Evolutionary conservation across 2,888 invertebrate genomes (phyloP).

Genomic region (Drosophila antonietae): DNA sequence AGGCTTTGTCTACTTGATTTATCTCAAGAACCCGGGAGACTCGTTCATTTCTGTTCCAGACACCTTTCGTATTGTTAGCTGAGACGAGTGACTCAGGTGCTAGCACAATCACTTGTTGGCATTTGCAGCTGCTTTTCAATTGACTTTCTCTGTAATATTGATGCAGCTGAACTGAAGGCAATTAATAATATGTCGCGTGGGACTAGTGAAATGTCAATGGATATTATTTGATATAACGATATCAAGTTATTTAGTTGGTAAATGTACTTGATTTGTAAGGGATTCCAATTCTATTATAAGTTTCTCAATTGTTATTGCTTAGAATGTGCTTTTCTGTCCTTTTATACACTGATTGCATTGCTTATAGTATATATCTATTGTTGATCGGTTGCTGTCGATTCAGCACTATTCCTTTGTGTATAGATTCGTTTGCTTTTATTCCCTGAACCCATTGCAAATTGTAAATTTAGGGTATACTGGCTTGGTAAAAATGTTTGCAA

Average conservation of each 20-base stretch:
- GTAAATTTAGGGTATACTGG: background rate
- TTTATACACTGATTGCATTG: background rate
- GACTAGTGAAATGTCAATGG: background rate
- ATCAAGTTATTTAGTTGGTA: background rate
- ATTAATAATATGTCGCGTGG: background rate
- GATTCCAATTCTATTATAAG: background rate
- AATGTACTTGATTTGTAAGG: background rate
- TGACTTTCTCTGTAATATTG: background rate
- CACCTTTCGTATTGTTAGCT: conserved; percentile 24
- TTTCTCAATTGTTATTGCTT: background rate
- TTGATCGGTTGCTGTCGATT: no score
- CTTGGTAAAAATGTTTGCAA: background rate
- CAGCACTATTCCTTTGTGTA: no score
- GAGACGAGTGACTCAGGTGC: conserved; percentile 14
- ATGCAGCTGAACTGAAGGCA: background rate
- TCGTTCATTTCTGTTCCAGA: conserved; percentile 56
- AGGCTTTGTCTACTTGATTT: conserved; percentile 69
- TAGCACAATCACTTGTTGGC: conserved; percentile 5
- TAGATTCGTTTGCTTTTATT: no score
- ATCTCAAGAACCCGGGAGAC: conserved; percentile 38
- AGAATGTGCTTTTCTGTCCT: no score
- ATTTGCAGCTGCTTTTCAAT: conserved; percentile 36
- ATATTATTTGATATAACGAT: background rate
- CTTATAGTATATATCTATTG: no score
- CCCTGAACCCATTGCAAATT: no score